Base-by-base conservation (phyloP, 2,113 vertebrate genomes). In the Rattus rattus region DNA sequence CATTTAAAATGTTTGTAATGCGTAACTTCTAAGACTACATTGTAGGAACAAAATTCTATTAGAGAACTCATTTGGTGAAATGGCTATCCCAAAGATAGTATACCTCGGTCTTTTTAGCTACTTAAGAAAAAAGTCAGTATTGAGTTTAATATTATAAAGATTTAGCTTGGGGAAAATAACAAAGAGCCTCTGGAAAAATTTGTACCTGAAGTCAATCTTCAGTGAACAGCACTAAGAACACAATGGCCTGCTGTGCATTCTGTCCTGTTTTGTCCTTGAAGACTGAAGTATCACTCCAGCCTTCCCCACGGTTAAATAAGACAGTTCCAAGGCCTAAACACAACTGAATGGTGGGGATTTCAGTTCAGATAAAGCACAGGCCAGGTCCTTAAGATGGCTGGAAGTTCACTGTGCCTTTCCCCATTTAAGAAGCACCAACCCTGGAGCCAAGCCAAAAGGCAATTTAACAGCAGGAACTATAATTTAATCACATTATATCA, bases 1-100 rank as follows among this genome's bases (percentile, higher is more conserved):
- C 13, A 49, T 20, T 49, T n/a, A 95, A 93, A 84, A 73, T 86
- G 5, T 14, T 54, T 91, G n/a, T n/a, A n/a, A n/a, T n/a, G n/a
- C n/a, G n/a, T n/a, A n/a, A n/a, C n/a, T n/a, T n/a, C n/a, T n/a
- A n/a, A 70, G 61, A 93, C 97, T 97, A 97, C 96, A 97, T 95
- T 97, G 96, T 97, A 96, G 92, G 96, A 97, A 97, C 95, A 77
- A 94, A 95, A 92, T 95, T 97, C 97, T 97, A 97, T 88, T 95
- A 97, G 96, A 97, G 95, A 97, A 96, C 92, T 97, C 94, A 56
- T 83, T 97, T 95, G 56, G 96, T n/a, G 95, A 96, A 97, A 90
- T 75, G 76, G 95, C 95, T 91, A 97, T 92, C 96, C 96, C 94
- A 85, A 95, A 97, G 92, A 96, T 92, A 97, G 24, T 94, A 92